Evolutionary conservation across 2,797 vertebrate species (phyloP).

Genomic region (Muscicapa comitata): DNA sequence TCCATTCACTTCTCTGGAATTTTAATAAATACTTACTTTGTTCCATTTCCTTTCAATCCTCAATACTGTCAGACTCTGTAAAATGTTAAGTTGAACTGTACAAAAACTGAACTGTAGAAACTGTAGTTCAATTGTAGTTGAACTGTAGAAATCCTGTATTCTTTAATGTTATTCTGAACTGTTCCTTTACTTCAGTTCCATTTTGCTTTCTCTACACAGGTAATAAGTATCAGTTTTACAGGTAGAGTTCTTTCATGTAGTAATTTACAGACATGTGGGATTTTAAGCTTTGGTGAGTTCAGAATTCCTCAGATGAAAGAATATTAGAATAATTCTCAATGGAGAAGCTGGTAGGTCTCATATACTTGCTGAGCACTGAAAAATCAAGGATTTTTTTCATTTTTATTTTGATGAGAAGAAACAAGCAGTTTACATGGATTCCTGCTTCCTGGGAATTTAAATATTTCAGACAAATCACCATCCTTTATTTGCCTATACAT

Average conservation of each 20-base stretch:
- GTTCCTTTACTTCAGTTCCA: background rate
- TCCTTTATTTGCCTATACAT: background rate
- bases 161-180: background rate
- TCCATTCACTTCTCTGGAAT: background rate
- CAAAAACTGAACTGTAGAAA: no score
- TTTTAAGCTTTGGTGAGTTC: background rate
- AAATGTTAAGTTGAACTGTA: background rate
- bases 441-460: background rate
- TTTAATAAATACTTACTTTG: background rate
- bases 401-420: background rate
- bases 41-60: background rate
- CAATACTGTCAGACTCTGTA: background rate
- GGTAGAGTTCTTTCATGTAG: background rate
- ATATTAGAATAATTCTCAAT: background rate
- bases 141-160: background rate
- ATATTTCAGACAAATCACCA: background rate
- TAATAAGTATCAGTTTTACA: background rate
- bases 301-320: background rate
- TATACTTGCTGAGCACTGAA: background rate
- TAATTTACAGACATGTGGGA: background rate
- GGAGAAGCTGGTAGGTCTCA: background rate
- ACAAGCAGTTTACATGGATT: background rate
- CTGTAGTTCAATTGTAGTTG: background rate
- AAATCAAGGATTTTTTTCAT: background rate
- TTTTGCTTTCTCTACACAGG: background rate